A percentile compares a stretch with the other conserved stretches of the same genome.
Conservation (phyloP, 1,140 invertebrate genomes). For the Mya arenaria region DNA sequence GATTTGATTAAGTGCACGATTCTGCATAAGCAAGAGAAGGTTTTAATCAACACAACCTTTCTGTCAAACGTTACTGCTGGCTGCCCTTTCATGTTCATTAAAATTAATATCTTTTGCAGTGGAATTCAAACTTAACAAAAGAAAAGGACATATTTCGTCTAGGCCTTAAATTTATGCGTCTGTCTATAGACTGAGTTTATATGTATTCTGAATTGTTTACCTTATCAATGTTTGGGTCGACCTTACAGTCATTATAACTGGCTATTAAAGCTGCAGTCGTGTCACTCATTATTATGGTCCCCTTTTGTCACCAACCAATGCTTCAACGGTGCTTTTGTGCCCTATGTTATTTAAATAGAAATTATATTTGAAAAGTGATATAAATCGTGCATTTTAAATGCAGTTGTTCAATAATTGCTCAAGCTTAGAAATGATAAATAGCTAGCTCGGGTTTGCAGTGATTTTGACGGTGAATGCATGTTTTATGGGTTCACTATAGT, state of each 20-base stretch:
- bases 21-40: too few relatives aligned
- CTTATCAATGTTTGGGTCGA: background rate
- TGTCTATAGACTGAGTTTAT: background rate
- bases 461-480: too few relatives aligned
- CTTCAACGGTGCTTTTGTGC: background rate
- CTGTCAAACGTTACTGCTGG: too few relatives aligned
- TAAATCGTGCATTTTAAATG: conserved; percentile 4
- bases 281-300: background rate
- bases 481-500: too few relatives aligned
- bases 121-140: background rate
- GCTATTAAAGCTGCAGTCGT: background rate
- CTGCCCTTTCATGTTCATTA: background rate
- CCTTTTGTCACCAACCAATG: background rate
- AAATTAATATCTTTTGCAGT: background rate
- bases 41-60: too few relatives aligned
- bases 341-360: background rate
- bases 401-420: background rate
- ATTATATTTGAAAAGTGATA: conserved; percentile 15
- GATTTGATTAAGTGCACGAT: too few relatives aligned
- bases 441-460: too few relatives aligned
- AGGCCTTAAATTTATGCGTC: conserved; percentile 6
- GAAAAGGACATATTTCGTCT: background rate
- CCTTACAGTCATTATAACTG: background rate
- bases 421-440: too few relatives aligned
- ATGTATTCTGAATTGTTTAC: background rate